These are phyloP conservation scores for Drosophila multiciliata DNA, from an alignment of 2,888 invertebrate genomes.

Conservation along the genomic window DNA sequence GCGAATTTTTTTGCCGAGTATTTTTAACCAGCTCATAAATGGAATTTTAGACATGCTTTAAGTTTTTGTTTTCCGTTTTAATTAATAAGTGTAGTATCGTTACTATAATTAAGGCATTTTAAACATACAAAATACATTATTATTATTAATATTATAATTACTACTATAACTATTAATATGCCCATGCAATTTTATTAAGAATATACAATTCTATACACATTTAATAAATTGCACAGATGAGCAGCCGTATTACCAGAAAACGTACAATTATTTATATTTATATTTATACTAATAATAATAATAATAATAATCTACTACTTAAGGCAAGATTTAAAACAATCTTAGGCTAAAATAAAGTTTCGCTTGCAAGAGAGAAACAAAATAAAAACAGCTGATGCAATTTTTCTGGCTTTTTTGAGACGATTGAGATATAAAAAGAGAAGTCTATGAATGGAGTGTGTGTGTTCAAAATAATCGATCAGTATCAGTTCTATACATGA, in stretches of 20 bases:
- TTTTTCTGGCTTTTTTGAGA: conserved; percentile 6
- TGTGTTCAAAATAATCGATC: background rate
- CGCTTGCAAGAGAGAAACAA: conserved; percentile 42
- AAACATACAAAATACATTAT: conserved; percentile 53
- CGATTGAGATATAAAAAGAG: conserved; percentile 32
- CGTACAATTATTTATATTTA: conserved; percentile 23
- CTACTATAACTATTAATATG: conserved; percentile 33
- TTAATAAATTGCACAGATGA: conserved; percentile 65
- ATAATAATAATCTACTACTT: conserved; percentile 62
- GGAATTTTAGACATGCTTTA: conserved; percentile 4
- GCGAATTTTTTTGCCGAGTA: background rate
- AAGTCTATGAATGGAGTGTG: conserved; percentile 11
- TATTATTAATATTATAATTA: conserved; percentile 30
- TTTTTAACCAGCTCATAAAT: background rate
- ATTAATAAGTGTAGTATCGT: conserved; percentile 45
- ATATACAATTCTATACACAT: conserved; percentile 56
- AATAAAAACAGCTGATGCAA: conserved; percentile 41
- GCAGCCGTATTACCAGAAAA: conserved; percentile 60
- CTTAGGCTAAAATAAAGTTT: conserved; percentile 69
- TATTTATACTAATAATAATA: conserved; percentile 24
- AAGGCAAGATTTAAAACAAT: conserved; percentile 83
- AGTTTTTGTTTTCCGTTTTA: conserved; percentile 45
- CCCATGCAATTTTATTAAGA: conserved; percentile 64
- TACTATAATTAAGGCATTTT: conserved; percentile 52
- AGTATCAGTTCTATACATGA: conserved; percentile 38